These are phyloP conservation scores for Nasonia vitripennis DNA, from an alignment of 1,140 invertebrate species.

Conservation along the genomic window DNA sequence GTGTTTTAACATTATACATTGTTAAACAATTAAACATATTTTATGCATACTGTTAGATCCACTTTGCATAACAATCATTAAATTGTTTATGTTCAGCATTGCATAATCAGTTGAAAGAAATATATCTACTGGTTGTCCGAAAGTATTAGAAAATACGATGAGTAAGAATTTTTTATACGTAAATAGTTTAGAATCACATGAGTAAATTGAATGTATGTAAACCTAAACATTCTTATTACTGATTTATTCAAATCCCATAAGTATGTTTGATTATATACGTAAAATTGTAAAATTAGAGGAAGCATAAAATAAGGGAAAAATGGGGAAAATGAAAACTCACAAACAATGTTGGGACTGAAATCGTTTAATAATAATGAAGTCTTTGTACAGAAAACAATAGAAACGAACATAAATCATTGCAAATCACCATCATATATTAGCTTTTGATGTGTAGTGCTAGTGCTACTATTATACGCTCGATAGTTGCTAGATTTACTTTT, in stretches of 20 bases:
- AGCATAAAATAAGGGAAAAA: neutral
- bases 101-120: neutral
- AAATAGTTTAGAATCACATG: no score
- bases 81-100: conserved; percentile 23
- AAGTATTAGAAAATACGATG: neutral
- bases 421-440: conserved; percentile 72
- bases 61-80: conserved; percentile 36
- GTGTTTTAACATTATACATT: no score
- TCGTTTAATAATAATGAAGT: conserved; percentile 72
- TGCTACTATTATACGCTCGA: conserved; percentile 68
- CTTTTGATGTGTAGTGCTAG: conserved; percentile 70
- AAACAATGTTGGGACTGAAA: conserved; percentile 66
- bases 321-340: conserved; percentile 49
- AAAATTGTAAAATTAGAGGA: no score
- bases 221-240: no score
- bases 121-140: neutral
- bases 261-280: no score
- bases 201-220: no score
- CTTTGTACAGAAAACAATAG: conserved; percentile 74
- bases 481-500: conserved; percentile 69
- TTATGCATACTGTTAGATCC: conserved; percentile 22
- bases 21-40: no score
- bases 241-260: no score
- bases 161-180: neutral
- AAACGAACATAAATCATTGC: conserved; percentile 71